phyloP scores from a whole-genome alignment of 2,113 vertebrate species.

The Corvus cornix region DNA sequence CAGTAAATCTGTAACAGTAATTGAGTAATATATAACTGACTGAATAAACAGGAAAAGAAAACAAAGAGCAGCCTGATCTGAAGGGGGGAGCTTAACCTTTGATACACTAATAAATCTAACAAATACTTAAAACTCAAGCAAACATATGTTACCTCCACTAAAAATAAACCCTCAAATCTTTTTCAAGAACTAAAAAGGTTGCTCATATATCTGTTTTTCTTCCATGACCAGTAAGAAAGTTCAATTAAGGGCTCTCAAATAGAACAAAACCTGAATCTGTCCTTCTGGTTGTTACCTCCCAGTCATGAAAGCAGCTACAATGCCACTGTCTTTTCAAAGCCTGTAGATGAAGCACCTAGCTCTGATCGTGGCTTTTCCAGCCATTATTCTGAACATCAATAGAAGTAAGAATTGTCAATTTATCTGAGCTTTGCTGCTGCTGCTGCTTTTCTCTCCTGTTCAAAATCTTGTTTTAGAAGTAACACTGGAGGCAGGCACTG shows the following conservation, averaged over 20 bases:
- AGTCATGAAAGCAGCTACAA: not conserved
- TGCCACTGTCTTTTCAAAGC: not conserved
- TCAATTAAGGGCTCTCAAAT: not conserved
- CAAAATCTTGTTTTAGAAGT: not conserved
- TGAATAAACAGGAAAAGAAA: conserved; percentile 66
- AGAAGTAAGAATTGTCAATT: conserved; percentile 5
- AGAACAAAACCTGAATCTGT: not conserved
- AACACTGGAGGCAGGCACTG: conserved; percentile 9
- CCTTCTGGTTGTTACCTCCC: not conserved
- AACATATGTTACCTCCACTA: not conserved
- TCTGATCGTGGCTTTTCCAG: not conserved
- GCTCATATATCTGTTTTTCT: not conserved
- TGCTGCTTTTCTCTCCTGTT: not conserved
- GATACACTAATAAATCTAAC: conserved; percentile 56
- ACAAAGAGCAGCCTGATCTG: conserved; percentile 55
- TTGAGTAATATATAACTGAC: conserved; percentile 60
- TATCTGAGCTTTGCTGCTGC: conserved; percentile 1
- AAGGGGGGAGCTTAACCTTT: conserved; percentile 63
- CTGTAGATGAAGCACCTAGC: not conserved
- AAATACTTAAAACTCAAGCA: conserved; percentile 36
- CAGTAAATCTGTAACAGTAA: conserved; percentile 62
- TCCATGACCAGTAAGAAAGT: not conserved
- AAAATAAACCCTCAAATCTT: not conserved
- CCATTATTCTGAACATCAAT: not conserved
- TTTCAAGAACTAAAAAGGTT: not conserved